These are phyloP conservation scores for Lucinisca nassula DNA, from an alignment of 2,888 invertebrate genomes.

Conservation along the genomic window DNA sequence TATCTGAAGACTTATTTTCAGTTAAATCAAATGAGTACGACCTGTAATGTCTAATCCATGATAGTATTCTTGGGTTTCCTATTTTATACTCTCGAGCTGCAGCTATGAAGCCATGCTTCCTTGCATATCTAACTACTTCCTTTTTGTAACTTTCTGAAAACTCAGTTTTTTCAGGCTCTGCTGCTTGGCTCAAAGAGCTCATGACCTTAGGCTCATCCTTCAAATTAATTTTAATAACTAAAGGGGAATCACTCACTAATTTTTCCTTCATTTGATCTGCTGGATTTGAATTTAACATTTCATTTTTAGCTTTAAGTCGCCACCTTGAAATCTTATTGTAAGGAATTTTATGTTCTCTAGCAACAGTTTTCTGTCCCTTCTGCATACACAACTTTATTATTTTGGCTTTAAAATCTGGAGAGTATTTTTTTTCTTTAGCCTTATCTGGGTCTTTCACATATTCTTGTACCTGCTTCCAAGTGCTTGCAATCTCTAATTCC, in stretches of 20 bases:
- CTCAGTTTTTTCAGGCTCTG: not conserved
- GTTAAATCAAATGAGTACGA: not conserved
- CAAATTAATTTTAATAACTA: not conserved
- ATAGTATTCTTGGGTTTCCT: not conserved
- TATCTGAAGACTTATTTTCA: not conserved
- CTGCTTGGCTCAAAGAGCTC: not conserved
- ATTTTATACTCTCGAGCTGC: conserved; percentile 57
- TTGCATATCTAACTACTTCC: conserved; percentile 63
- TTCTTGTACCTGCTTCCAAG: conserved; percentile 68
- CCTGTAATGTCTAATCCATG: conserved; percentile 1
- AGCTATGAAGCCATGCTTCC: conserved; percentile 64
- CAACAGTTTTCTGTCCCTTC: conserved; percentile 58
- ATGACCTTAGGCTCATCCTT: not conserved
- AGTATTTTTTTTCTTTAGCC: conserved; percentile 46
- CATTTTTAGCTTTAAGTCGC: conserved; percentile 59
- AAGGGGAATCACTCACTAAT: not conserved
- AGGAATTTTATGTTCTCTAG: conserved; percentile 58
- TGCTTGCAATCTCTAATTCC: conserved; percentile 62
- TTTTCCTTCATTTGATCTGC: not conserved
- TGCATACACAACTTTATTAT: conserved; percentile 58
- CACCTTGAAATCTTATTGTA: conserved; percentile 69
- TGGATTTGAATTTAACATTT: not conserved
- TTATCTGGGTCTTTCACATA: conserved; percentile 44
- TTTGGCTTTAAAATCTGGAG: conserved; percentile 57
- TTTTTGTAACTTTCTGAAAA: conserved; percentile 31